Base-by-base conservation (phyloP, 1,140 invertebrate species). In the Drosophila ohnishii region DNA sequence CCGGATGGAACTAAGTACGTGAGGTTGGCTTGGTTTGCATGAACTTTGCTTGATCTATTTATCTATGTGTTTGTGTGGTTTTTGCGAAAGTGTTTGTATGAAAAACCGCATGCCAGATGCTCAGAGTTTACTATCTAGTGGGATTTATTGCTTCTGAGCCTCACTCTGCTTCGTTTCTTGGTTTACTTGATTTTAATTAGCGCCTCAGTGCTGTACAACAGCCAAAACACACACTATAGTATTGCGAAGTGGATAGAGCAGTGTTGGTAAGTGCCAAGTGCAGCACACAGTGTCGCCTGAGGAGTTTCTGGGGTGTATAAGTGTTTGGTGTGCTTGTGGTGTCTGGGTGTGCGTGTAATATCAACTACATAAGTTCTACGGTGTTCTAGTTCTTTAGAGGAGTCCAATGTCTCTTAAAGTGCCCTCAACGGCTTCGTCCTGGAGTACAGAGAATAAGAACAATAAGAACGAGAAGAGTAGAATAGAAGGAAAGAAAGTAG, bases 361-460 rank as follows among this genome's bases (percentile, higher is more conserved):
- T 79, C 53, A 77, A 86, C 83, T 86, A 86, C 47, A 79, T 73
- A 76, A 70, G 56, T 56, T 79, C 75, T 86, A 85, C 64, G 53
- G 66, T 65, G 72, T 89, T 84, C 75, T 74, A 71, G 42, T 71
- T 78, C 69, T 91, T 93, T 95, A 96, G 84, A 96, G 95, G 92
- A 96, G 94, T 92, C 96, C 96, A 93, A 96, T 95, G 92, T 96
- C 95, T 93, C 94, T 94, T 92, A 96, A 94, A 91, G 95, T 95
- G 92, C 95, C 95, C 93, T 96, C 95, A 92, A 96, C 95, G 91
- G 95, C 95, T 94, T 96, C 95, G 90, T 96, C 95, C 95, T 96
- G 91, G 77, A 90, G 82, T 88, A 93, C 82, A 91, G 80, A 91
- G 81, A 91, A 92, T 83, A 83, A 92, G 92, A 90, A 87, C 76